These are phyloP conservation scores for Atherinomorus stipes DNA, from an alignment of 2,113 vertebrate species.

Conservation along the genomic window DNA sequence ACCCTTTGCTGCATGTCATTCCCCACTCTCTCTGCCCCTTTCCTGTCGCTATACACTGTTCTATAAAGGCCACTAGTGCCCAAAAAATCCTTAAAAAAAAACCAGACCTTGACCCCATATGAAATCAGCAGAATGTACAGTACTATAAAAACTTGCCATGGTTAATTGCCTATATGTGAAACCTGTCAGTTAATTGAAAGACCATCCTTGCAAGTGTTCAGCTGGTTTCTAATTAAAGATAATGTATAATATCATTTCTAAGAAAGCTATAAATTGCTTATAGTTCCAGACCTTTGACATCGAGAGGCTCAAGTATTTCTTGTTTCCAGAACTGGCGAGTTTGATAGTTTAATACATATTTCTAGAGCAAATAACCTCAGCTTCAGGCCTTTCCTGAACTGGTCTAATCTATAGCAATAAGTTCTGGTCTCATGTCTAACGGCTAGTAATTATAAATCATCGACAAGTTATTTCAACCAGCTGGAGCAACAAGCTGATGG, in stretches of 20 bases:
- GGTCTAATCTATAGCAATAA: constrained; percentile 39
- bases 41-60: no score
- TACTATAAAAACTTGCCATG: constrained; percentile 1
- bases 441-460: constrained; percentile 76
- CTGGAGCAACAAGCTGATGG: constrained; percentile 78
- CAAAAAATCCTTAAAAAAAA: no score
- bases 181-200: neutral
- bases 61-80: no score
- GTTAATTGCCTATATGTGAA: neutral
- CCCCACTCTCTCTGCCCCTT: no score
- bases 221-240: neutral
- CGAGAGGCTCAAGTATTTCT: neutral
- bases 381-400: constrained; percentile 35
- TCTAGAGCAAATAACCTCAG: constrained; percentile 23
- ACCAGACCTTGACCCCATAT: neutral
- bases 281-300: neutral
- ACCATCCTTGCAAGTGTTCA: neutral
- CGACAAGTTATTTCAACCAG: constrained; percentile 77
- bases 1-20: no score
- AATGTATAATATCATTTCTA: neutral
- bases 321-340: constrained; percentile 13
- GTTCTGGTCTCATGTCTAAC: constrained; percentile 50
- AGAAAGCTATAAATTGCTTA: neutral
- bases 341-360: constrained; percentile 61
- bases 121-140: neutral